Evolutionary conservation across 1,140 invertebrate species (phyloP).

Genomic region (Whitmania pigra): DNA sequence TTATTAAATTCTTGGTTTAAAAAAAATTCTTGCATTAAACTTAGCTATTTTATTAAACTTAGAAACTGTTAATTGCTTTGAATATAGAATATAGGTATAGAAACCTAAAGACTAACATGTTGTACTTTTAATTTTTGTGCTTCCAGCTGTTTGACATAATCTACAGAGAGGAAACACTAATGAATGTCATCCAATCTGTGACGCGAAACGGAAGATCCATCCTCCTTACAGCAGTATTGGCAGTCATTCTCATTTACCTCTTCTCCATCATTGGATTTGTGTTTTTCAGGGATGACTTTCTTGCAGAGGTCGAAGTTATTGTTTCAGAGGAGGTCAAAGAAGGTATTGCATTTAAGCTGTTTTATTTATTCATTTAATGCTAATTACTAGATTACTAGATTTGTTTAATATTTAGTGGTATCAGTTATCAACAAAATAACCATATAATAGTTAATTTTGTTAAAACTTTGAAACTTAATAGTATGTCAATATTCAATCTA

Average conservation of each 20-base stretch:
- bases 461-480: no score
- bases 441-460: no score
- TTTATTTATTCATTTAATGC: not conserved
- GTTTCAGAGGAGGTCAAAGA: not conserved
- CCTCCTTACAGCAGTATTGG: constrained; percentile 86
- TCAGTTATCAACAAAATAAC: no score
- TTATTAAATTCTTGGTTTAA: no score
- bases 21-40: no score
- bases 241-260: constrained; percentile 92
- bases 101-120: no score
- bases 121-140: not conserved
- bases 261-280: constrained; percentile 97
- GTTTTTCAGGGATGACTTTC: constrained; percentile 94
- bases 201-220: constrained; percentile 95
- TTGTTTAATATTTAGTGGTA: no score
- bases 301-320: constrained; percentile 57
- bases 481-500: no score
- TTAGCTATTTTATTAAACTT: no score
- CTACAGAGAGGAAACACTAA: constrained; percentile 89
- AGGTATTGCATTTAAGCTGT: not conserved
- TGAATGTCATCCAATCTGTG: constrained; percentile 89
- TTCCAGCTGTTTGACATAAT: constrained; percentile 86
- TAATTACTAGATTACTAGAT: no score
- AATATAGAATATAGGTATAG: no score
- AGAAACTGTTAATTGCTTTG: no score